Conservation (phyloP, 1,140 invertebrate genomes). For the Brachionus asplanchnoidis region DNA sequence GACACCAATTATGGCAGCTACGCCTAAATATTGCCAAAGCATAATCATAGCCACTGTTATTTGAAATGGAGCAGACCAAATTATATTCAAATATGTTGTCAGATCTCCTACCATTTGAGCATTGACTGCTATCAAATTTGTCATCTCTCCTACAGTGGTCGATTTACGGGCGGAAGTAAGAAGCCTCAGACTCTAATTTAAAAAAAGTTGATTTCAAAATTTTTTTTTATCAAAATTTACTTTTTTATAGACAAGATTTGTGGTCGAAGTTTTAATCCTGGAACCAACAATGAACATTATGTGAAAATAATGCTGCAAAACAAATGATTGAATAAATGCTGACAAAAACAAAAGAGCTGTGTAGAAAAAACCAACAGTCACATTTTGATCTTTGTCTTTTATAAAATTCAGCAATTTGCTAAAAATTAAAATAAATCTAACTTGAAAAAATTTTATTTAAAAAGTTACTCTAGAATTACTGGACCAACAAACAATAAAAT, state of each 20-base stretch:
- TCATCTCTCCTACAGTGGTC: slow-evolving; percentile 63
- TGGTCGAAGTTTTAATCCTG: slow-evolving; percentile 80
- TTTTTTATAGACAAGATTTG: slow-evolving; percentile 78
- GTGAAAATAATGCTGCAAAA: slow-evolving; percentile 63
- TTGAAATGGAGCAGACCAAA: slow-evolving; percentile 92
- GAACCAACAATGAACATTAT: slow-evolving; percentile 69
- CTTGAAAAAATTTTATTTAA: background rate
- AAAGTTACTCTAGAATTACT: slow-evolving; percentile 33
- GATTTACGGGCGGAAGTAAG: slow-evolving; percentile 52
- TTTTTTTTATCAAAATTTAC: background rate
- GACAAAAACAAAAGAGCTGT: slow-evolving; percentile 69
- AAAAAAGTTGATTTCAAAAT: background rate
- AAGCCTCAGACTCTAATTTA: slow-evolving; percentile 54
- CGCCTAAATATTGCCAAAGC: slow-evolving; percentile 70
- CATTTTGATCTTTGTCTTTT: slow-evolving; percentile 11
- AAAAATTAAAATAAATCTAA: too few relatives aligned
- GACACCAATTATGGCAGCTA: slow-evolving; percentile 56
- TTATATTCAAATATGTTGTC: slow-evolving; percentile 77
- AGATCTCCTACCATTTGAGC: slow-evolving; percentile 59
- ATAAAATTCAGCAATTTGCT: slow-evolving; percentile 30
- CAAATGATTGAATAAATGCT: slow-evolving; percentile 77
- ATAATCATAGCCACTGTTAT: slow-evolving; percentile 80
- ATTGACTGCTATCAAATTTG: slow-evolving; percentile 63
- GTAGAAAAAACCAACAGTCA: slow-evolving; percentile 78
- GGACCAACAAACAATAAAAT: slow-evolving; percentile 18